These are phyloP conservation scores for Acropora tenuis DNA, from an alignment of 64 coral and sea anemone species.

Conservation along the genomic window DNA sequence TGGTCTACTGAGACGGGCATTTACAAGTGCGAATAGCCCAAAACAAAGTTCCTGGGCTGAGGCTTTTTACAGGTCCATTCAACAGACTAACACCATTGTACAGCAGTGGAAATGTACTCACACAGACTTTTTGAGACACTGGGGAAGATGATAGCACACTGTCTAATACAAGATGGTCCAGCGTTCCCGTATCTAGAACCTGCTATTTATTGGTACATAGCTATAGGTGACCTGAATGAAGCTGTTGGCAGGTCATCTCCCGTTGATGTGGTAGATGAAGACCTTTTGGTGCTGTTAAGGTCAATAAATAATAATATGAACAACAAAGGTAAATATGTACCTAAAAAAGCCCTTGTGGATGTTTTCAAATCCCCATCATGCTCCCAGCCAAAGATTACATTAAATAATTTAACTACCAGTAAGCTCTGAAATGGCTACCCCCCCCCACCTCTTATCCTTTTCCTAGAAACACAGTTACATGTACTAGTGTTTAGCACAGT, in stretches of 20 bases:
- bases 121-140: conserved; percentile 62
- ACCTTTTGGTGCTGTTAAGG: conserved; percentile 61
- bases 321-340: neutral
- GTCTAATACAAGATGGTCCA: conserved; percentile 67
- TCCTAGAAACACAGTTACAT: neutral
- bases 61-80: conserved; percentile 67
- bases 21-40: conserved; percentile 53
- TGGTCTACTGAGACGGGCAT: conserved; percentile 68
- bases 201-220: conserved; percentile 68
- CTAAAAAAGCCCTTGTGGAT: too few species aligned
- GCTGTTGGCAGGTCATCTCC: conserved; percentile 56
- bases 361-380: too few species aligned
- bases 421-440: too few species aligned
- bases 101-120: conserved; percentile 69
- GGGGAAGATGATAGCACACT: conserved; percentile 72
- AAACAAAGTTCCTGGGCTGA: conserved; percentile 49
- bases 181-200: conserved; percentile 73
- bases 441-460: too few species aligned
- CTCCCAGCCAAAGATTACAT: too few species aligned
- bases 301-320: conserved; percentile 19
- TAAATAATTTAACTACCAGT: too few species aligned
- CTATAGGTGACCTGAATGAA: conserved; percentile 69
- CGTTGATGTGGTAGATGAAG: conserved; percentile 58
- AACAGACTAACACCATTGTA: conserved; percentile 57
- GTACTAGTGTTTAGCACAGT: neutral